These are phyloP conservation scores for Orthosia gothica DNA, from an alignment of 2,888 invertebrate genomes.

Conservation along the genomic window DNA sequence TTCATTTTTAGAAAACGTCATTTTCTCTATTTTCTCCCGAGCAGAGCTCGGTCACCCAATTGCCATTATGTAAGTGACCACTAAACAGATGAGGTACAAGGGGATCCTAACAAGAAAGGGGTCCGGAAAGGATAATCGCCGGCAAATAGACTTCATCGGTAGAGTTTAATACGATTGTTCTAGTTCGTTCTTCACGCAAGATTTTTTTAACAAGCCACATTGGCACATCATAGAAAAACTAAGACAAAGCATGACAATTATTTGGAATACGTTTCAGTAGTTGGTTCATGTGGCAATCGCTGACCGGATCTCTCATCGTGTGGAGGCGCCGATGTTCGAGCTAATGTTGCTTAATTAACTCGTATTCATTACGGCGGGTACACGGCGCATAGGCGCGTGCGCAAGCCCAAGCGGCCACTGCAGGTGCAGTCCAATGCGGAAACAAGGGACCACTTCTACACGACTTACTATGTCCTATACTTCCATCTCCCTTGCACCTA, in stretches of 20 bases:
- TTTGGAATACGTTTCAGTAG: constrained; percentile 73
- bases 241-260: constrained; percentile 63
- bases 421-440: constrained; percentile 74
- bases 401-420: constrained; percentile 69
- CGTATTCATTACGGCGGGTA: constrained; percentile 88
- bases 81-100: background rate
- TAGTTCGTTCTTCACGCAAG: background rate
- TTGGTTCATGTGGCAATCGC: constrained; percentile 80
- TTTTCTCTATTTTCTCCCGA: no score
- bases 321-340: constrained; percentile 87
- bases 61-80: no score
- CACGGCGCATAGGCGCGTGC: constrained; percentile 80
- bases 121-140: no score
- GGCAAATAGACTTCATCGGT: no score
- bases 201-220: background rate
- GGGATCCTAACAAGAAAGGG: background rate
- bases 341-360: constrained; percentile 91
- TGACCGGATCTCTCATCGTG: constrained; percentile 85
- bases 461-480: constrained; percentile 43
- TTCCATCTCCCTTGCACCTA: constrained; percentile 65
- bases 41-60: no score
- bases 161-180: background rate
- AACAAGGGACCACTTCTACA: constrained; percentile 60
- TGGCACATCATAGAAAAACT: background rate
- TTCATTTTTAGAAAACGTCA: no score